Conservation (phyloP, 2,797 vertebrate genomes). For the Chloroceryle inda region DNA sequence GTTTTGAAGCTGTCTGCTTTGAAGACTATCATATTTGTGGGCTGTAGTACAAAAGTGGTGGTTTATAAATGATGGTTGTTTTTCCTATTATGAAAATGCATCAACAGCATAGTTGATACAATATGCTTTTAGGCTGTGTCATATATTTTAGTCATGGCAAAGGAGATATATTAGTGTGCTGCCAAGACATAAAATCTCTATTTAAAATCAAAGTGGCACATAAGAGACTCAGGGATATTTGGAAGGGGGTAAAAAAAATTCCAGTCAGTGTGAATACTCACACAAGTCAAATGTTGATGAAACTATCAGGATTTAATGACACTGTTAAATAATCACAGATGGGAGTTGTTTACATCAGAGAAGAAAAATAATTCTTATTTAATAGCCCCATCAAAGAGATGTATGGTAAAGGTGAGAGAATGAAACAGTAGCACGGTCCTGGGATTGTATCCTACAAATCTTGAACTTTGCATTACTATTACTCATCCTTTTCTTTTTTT, state of each 20-base stretch:
- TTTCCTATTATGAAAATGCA: neutral
- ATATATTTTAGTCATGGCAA: neutral
- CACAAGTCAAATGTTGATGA: neutral
- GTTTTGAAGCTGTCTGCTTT: neutral
- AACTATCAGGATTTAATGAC: neutral
- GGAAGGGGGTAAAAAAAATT: neutral
- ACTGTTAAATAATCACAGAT: neutral
- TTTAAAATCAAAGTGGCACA: neutral
- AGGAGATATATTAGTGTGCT: neutral
- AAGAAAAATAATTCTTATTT: neutral
- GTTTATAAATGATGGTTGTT: neutral
- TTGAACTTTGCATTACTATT: neutral
- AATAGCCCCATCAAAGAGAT: neutral
- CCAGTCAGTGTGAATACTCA: neutral
- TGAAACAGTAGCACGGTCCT: fast-evolving
- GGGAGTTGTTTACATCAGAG: neutral
- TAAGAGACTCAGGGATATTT: neutral
- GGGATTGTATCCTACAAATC: fast-evolving
- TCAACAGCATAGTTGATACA: neutral
- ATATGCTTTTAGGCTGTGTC: neutral
- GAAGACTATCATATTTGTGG: conserved; percentile 12
- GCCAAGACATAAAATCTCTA: neutral
- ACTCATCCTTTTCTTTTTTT: neutral
- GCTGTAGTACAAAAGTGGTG: neutral
- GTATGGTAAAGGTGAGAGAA: neutral